Percentiles rank a stretch among this genome's conserved stretches.
Conservation (phyloP, 2,888 invertebrate species). For the Cheilosia grossa region DNA sequence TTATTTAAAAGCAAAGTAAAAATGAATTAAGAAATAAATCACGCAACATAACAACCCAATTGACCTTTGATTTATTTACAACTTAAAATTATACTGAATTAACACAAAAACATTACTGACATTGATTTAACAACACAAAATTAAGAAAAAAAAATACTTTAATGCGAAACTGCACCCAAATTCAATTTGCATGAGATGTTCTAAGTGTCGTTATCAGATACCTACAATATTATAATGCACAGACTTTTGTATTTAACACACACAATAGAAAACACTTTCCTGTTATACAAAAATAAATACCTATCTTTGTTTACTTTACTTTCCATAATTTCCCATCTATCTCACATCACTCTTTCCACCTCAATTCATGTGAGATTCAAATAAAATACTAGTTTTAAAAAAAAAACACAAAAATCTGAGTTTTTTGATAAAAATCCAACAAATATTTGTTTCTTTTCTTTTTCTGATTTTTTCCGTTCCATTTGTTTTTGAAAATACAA, state of each 20-base stretch:
- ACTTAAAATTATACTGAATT: conserved; percentile 1
- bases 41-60: conserved; percentile 25
- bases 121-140: background rate
- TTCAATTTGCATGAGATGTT: conserved; percentile 58
- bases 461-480: conserved; percentile 76
- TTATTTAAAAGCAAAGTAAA: conserved; percentile 38
- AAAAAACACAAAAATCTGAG: conserved; percentile 58
- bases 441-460: conserved; percentile 76
- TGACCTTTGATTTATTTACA: conserved; percentile 30
- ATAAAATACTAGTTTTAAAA: conserved; percentile 56
- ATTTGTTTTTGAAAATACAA: conserved; percentile 72
- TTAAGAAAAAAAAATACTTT: background rate
- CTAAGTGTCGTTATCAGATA: conserved; percentile 52
- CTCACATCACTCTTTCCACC: conserved; percentile 33
- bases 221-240: conserved; percentile 37
- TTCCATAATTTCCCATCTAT: conserved; percentile 27
- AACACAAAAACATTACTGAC: background rate
- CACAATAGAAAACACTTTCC: conserved; percentile 3
- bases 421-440: conserved; percentile 73
- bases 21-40: conserved; percentile 23
- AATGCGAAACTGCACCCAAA: conserved; percentile 29
- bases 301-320: conserved; percentile 21
- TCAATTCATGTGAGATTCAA: conserved; percentile 61
- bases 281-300: conserved; percentile 2
- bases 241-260: conserved; percentile 36